Conservation (phyloP, 1,140 invertebrate genomes). For the Paraescarpia echinospica region DNA sequence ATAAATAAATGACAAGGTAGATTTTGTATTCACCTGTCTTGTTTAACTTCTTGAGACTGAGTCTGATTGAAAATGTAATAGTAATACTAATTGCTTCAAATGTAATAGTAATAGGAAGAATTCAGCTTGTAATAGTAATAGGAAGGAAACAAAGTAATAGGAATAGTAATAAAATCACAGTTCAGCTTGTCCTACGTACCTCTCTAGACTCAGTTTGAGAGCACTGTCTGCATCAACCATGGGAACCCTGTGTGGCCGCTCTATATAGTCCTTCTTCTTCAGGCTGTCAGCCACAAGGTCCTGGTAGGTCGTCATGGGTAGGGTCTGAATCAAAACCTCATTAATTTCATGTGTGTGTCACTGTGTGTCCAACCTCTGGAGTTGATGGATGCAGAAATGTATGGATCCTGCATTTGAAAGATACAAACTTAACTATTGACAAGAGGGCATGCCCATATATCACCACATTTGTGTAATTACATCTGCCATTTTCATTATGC, state of each 20-base stretch:
- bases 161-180: neutral
- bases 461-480: neutral
- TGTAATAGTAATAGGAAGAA: no score
- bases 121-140: no score
- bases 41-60: no score
- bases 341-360: neutral
- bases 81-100: no score
- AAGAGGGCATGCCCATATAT: neutral
- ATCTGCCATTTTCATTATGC: neutral
- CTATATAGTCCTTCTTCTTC: constrained; percentile 14
- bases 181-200: neutral
- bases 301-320: constrained; percentile 21
- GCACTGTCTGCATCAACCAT: constrained; percentile 9
- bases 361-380: no score
- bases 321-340: neutral
- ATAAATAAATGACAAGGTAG: no score
- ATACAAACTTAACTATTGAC: neutral
- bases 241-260: neutral
- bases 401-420: neutral
- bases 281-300: constrained; percentile 4
- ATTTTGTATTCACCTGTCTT: no score
- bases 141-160: no score
- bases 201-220: neutral
- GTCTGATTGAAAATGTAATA: no score
- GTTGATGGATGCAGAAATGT: neutral